Evolutionary conservation across 2,113 vertebrate species (phyloP).

Genomic region (Sylvia atricapilla): DNA sequence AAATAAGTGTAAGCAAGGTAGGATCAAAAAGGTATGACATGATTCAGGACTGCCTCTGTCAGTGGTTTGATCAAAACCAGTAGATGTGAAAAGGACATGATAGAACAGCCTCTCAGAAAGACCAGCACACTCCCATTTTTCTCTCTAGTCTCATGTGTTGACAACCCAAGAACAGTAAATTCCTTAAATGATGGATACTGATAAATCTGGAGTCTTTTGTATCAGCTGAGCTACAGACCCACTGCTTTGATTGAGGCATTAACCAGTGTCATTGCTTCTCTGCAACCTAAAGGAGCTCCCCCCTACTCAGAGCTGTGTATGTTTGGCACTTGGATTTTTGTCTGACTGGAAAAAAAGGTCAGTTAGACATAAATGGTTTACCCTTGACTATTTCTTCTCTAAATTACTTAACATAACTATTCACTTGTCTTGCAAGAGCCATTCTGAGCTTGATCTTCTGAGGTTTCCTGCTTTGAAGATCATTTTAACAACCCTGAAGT

Average conservation of each 20-base stretch:
- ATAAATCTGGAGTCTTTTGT: neutral
- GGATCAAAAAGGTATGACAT: neutral
- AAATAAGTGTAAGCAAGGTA: neutral
- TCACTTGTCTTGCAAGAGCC: neutral
- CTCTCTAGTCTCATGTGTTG: neutral
- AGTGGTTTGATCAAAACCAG: neutral
- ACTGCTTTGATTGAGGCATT: neutral
- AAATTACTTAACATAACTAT: neutral
- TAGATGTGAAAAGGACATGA: neutral
- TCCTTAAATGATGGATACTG: neutral
- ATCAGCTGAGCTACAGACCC: neutral
- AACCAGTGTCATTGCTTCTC: neutral
- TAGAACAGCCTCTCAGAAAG: neutral
- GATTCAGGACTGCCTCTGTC: neutral
- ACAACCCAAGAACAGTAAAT: neutral
- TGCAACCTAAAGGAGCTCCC: neutral
- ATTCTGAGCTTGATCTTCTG: neutral
- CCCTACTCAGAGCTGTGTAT: neutral
- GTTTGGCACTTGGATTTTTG: neutral
- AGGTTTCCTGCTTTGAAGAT: neutral
- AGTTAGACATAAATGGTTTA: neutral
- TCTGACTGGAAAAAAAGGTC: neutral
- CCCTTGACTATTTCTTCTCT: neutral
- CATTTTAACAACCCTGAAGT: neutral
- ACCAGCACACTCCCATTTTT: neutral